These are phyloP conservation scores for Leptinotarsa rubiginosa DNA, from an alignment of 2,888 invertebrate species.

Conservation along the genomic window DNA sequence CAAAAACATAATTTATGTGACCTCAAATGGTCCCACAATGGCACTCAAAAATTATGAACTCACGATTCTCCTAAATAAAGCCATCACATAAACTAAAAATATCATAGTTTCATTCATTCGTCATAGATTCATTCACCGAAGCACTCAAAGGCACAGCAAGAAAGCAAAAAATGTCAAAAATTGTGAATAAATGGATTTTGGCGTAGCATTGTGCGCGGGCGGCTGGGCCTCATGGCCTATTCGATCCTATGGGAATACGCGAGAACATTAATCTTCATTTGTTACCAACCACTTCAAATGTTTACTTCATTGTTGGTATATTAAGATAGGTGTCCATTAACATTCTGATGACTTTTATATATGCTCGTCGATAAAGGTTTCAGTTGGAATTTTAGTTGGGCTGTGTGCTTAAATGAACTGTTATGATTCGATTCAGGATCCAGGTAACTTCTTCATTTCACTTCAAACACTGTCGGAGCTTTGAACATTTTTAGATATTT, in stretches of 20 bases:
- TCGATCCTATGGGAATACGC: conserved; percentile 60
- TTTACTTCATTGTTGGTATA: conserved; percentile 61
- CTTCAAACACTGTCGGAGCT: background rate
- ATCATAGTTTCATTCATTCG: conserved; percentile 56
- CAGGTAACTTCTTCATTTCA: background rate
- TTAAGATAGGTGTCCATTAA: conserved; percentile 57
- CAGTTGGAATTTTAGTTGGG: conserved; percentile 18
- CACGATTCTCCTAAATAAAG: conserved; percentile 56
- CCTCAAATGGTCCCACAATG: conserved; percentile 61
- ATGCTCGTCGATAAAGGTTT: conserved; percentile 13
- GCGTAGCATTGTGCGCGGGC: conserved; percentile 51
- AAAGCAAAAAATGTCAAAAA: conserved; percentile 61
- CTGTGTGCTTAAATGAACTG: background rate
- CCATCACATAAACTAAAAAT: conserved; percentile 60
- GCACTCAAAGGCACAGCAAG: conserved; percentile 60
- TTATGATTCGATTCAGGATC: background rate
- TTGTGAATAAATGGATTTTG: conserved; percentile 59
- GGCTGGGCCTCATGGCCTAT: conserved; percentile 45
- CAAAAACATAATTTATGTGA: conserved; percentile 61
- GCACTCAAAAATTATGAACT: conserved; percentile 51
- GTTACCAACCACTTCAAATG: conserved; percentile 65
- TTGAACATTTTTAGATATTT: background rate
- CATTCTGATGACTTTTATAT: conserved; percentile 46
- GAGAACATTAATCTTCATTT: conserved; percentile 66
- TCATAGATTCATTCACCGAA: conserved; percentile 52